These are phyloP conservation scores for Halcyon malimbica DNA, from an alignment of 2,113 vertebrate genomes.

Conservation along the genomic window DNA sequence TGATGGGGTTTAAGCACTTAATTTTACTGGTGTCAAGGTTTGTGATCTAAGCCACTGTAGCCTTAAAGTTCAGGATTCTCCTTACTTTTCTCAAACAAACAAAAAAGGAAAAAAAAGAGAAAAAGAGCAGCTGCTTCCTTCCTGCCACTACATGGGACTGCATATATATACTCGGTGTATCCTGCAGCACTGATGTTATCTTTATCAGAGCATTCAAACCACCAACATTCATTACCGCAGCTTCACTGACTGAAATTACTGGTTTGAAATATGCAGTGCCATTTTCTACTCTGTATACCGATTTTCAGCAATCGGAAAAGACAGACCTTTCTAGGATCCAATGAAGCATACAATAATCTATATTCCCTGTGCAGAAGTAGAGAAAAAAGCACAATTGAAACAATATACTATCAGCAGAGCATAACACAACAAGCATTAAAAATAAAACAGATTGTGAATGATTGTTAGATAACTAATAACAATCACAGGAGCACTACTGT, in stretches of 20 bases:
- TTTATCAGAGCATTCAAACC: conserved; percentile 41
- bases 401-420: background rate
- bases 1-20: background rate
- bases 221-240: conserved; percentile 36
- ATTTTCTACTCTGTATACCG: conserved; percentile 21
- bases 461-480: conserved; percentile 11
- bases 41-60: background rate
- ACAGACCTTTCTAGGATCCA: conserved; percentile 41
- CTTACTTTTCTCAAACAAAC: background rate
- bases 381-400: background rate
- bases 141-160: background rate
- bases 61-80: background rate
- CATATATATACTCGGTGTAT: background rate
- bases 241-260: conserved; percentile 14
- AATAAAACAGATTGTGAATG: conserved; percentile 20
- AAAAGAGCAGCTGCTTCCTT: background rate
- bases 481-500: background rate
- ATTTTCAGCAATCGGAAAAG: conserved; percentile 46
- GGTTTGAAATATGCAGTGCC: conserved; percentile 38
- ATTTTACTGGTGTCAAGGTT: background rate
- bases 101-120: background rate
- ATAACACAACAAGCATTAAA: background rate
- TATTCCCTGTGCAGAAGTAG: conserved; percentile 21
- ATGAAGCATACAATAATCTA: conserved; percentile 49
- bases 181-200: conserved; percentile 23